Base-by-base conservation (phyloP, 2,113 vertebrate genomes). In the Mormyrus lacerda region DNA sequence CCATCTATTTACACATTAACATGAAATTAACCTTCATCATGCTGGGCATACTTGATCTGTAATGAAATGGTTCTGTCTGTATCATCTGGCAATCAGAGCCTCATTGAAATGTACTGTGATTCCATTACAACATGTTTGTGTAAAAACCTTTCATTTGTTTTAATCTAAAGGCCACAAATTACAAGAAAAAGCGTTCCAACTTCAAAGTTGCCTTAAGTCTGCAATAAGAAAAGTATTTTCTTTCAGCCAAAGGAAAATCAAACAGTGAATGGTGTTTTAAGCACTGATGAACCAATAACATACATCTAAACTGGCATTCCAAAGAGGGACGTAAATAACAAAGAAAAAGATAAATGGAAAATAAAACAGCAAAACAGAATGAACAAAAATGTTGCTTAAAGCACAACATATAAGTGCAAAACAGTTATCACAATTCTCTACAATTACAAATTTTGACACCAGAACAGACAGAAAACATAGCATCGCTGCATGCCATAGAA, bases 371-470 rank as follows among this genome's bases (percentile, higher is more conserved):
- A 94, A 93, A 92, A 83, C n/a, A 35, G 17, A 91, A 90, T 84
- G 88, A 90, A 91, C 90, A 89, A 91, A 92, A 90, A 94, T 91
- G 94, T 92, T 92, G 91, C 76, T 90, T 87, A 19, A 53, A 53
- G 82, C 8, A 44, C 17, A 35, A 55, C 24, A 87, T 65, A n/a
- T 65, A 65, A 27, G 9, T 53, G 10, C n/a, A 39, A 55, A 87
- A 87, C 47, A 87, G 85, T 45, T 84, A 39, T 10, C 39, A 24
- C 44, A 84, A 17, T 17, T 15, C 85, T 19, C 24, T 35, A 86
- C 85, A 27, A 19, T 13, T 17, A 8, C 47, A 53, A 35, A 85
- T 85, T 85, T 47, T 27, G 42, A 21, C 39, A 42, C 21, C n/a
- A n/a, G n/a, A 50, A 15, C 45, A 50, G 31, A 76, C 69, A 76